phyloP scores from a whole-genome alignment of 2,888 invertebrate genomes.

The Monochamus alternatus region DNA sequence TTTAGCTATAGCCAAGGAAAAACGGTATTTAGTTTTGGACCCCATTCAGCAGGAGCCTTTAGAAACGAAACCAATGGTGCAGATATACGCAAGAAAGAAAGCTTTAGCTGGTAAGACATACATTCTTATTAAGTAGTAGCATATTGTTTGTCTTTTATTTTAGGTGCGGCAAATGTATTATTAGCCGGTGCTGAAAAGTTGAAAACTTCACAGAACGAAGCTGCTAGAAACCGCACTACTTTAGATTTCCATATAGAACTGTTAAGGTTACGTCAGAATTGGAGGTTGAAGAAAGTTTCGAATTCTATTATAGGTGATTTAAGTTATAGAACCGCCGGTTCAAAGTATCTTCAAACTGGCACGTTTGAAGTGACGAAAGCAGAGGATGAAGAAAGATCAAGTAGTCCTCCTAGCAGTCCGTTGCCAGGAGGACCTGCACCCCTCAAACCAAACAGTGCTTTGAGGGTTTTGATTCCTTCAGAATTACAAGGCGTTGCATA shows the following conservation, averaged over 20 bases:
- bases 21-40: slow-evolving; percentile 94
- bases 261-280: slow-evolving; percentile 90
- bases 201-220: slow-evolving; percentile 86
- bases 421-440: slow-evolving; percentile 70
- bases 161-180: slow-evolving; percentile 84
- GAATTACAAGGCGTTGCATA: slow-evolving; percentile 97
- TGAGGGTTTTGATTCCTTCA: slow-evolving; percentile 93
- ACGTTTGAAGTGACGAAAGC: slow-evolving; percentile 85
- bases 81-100: slow-evolving; percentile 94
- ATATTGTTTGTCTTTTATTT: background rate
- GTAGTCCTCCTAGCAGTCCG: slow-evolving; percentile 71
- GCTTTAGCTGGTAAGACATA: slow-evolving; percentile 79
- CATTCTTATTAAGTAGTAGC: background rate
- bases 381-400: slow-evolving; percentile 79
- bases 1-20: slow-evolving; percentile 92
- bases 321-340: slow-evolving; percentile 96
- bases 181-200: slow-evolving; percentile 90
- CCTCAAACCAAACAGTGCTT: slow-evolving; percentile 80
- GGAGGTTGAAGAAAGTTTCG: slow-evolving; percentile 96
- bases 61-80: slow-evolving; percentile 90
- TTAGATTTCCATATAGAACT: slow-evolving; percentile 96
- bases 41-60: slow-evolving; percentile 89
- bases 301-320: slow-evolving; percentile 96
- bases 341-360: slow-evolving; percentile 93
- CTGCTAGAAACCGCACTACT: slow-evolving; percentile 82